phyloP scores from a whole-genome alignment of 2,888 invertebrate species.

The Pterobdella sp. region DNA sequence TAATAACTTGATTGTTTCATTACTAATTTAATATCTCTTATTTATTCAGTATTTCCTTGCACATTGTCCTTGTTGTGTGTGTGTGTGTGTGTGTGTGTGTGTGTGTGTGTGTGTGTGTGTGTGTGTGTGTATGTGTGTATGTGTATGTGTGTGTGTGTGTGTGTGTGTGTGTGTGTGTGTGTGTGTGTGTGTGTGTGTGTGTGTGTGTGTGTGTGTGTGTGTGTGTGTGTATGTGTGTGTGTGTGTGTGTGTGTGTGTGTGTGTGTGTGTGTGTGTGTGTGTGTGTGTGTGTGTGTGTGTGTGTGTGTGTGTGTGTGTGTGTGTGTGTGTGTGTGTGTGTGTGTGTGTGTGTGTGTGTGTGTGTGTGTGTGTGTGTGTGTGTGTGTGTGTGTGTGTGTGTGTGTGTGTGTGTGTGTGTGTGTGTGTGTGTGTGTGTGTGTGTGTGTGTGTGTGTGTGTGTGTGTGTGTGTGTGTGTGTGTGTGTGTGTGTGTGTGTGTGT shows the following conservation, averaged over 20 bases:
- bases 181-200: conserved; percentile 21
- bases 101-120: conserved; percentile 25
- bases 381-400: conserved; percentile 10
- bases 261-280: conserved; percentile 23
- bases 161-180: conserved; percentile 24
- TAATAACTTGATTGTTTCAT: no score
- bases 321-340: conserved; percentile 24
- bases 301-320: conserved; percentile 26
- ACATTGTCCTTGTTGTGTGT: no score
- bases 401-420: neutral
- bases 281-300: conserved; percentile 23
- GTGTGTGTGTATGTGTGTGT: conserved; percentile 21
- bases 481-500: neutral
- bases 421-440: conserved; percentile 1
- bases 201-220: conserved; percentile 26
- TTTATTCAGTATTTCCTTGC: no score
- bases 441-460: conserved; percentile 1
- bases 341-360: conserved; percentile 22
- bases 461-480: conserved; percentile 2
- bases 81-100: conserved; percentile 26
- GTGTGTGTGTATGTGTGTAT: conserved; percentile 24
- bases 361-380: conserved; percentile 25
- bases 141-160: conserved; percentile 18
- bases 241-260: conserved; percentile 15
- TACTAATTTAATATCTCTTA: no score